phyloP scores from a whole-genome alignment of 1,140 invertebrate species.

The Penaeus vannamei region DNA sequence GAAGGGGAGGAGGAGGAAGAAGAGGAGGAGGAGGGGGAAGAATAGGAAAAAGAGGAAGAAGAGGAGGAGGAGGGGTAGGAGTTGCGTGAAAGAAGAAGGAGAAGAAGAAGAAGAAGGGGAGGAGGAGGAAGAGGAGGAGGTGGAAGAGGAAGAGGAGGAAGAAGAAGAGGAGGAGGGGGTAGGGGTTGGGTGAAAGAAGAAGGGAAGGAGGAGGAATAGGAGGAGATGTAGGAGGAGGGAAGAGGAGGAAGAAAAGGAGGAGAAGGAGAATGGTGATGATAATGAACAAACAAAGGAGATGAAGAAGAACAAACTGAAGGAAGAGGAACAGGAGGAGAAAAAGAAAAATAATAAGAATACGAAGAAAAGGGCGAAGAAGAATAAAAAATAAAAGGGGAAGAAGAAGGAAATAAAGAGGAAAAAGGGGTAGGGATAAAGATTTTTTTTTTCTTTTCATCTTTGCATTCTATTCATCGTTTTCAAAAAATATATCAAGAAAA shows the following conservation, averaged over 20 bases:
- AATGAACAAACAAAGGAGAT: background rate
- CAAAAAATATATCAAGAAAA: too few relatives aligned
- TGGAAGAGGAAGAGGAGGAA: conserved; percentile 2
- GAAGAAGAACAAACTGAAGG: background rate
- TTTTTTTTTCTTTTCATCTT: too few relatives aligned
- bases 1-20: background rate
- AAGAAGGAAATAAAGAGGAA: too few relatives aligned
- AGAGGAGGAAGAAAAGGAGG: conserved; percentile 11
- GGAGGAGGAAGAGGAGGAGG: too few relatives aligned
- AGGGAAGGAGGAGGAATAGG: conserved; percentile 1
- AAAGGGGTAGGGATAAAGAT: too few relatives aligned
- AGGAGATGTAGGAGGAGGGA: background rate
- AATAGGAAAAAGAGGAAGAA: conserved; percentile 4
- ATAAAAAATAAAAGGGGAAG: too few relatives aligned
- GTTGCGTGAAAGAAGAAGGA: background rate
- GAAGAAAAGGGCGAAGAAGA: conserved; percentile 2
- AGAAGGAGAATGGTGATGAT: background rate
- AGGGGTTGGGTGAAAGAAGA: too few relatives aligned
- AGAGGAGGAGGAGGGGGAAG: conserved; percentile 2
- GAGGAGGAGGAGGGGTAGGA: background rate
- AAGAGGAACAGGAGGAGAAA: conserved; percentile 3
- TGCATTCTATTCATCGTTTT: too few relatives aligned
- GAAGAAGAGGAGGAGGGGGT: too few relatives aligned
- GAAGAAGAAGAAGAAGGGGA: too few relatives aligned
- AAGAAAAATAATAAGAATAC: too few relatives aligned